Base-by-base conservation (phyloP, 2,797 vertebrate genomes). In the Arctocebus calabarensis region DNA sequence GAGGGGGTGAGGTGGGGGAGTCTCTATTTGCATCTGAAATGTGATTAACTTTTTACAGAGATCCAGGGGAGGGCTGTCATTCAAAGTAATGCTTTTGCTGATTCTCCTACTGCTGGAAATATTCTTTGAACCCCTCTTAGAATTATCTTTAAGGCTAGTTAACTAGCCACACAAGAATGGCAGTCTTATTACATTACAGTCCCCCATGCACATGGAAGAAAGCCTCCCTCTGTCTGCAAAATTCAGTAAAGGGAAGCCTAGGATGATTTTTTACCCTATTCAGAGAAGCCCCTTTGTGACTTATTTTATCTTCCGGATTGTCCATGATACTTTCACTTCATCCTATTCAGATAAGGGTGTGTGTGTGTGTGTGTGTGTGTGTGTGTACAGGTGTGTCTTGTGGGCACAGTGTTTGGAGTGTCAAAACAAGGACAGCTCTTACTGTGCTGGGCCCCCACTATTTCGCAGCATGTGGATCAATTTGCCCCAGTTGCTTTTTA, bases 71-170 rank as follows among this genome's bases (percentile, higher is more conserved):
- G 88, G 43, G 48, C 86, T 96, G 97, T 95, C 97, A 97, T 95
- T 97, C 95, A 96, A 94, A 95, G 88, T 40, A 77, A 93, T 90
- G 91, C 92, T 81, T 93, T 84, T 6, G 4, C 84, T 71, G 79
- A 81, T 92, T 89, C 84, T 92, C 94, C 90, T 55, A 79, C 57
- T 78, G 92, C 88, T 96, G 61, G 45, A 84, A 92, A 91, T 92
- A 97, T 88, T 81, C 96, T 97, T 96, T 97, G 96, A 97, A 97
- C 94, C 95, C 96, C 94, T 89, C 86, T 86, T 73, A 88, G 94
- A 94, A 95, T 95, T 87, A 94, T 96, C 96, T 96, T 95, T 89
- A 95, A 91, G 94, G 75, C 88, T 94, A 70, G 94, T 87, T 97
- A 95, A 97, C 23, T 43, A 97, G 96, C 90, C 96, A 89, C 97